Base-by-base conservation (phyloP, 2,888 invertebrate species). In the Sarcophaga variegata region DNA sequence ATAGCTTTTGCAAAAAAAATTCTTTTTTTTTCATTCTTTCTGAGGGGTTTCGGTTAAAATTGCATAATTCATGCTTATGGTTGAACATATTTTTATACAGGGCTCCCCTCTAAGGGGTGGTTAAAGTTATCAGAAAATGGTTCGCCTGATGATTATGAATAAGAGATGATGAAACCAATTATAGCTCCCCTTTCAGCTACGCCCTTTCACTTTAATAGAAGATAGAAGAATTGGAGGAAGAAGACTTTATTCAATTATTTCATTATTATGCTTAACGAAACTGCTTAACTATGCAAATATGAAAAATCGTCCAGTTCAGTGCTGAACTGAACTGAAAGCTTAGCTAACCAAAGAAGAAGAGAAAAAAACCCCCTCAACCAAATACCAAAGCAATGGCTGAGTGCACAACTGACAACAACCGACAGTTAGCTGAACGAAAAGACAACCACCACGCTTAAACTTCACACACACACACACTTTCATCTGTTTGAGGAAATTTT, bases 171-270 rank as follows among this genome's bases (percentile, higher is more conserved):
- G 76, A 85, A 83, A 78, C 85, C 88, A 88, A 88, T 88, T 89
- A 87, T 88, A 83, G 63, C 80, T 71, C 71, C 63, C 82, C 63
- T 69, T 80, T 77, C 85, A 81, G 2, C 37, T 37, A 37, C 37
- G 37, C 37, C 37, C 37, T 2, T 37, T 8, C 37, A 37, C 2
- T 37, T 37, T 8, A 37, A 10, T 10, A 37, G 37, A 37, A 37
- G 37, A 4, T 2, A 37, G 37, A 37, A 37, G 37, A 37, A 37
- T 0, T 3, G 3, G 2, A 37, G 2, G 37, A 37, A 10, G 85
- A 72, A 54, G 54, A 70, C 71, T 85, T 88, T 81, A 89, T 88
- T 88, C 86, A 89, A 89, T 88, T 87, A 88, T 86, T 89, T 88
- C 86, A 85, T 88, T 88, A 88, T 88, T 81, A 82, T 87, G 84